These are phyloP conservation scores for Sebastes fasciatus DNA, from an alignment of 2,113 vertebrate species.

Conservation along the genomic window DNA sequence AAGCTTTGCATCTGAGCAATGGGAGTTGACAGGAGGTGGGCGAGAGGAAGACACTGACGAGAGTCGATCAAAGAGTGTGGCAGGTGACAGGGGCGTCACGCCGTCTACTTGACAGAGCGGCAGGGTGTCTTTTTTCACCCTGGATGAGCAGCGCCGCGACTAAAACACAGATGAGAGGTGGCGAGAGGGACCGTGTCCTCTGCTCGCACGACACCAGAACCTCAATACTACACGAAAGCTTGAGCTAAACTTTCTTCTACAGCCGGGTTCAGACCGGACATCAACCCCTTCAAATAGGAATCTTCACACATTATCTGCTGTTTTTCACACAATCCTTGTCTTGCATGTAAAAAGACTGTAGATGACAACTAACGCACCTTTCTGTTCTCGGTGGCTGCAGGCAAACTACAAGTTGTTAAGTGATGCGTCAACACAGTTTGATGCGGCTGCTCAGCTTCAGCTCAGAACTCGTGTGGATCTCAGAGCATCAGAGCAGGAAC, in stretches of 20 bases:
- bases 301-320: conserved; percentile 1
- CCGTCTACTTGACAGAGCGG: conserved; percentile 40
- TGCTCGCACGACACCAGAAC: background rate
- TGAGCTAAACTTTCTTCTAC: background rate
- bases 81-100: conserved; percentile 66
- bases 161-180: conserved; percentile 29
- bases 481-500: conserved; percentile 28
- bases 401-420: conserved; percentile 40
- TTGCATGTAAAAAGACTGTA: background rate
- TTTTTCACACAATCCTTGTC: background rate
- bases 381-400: conserved; percentile 44
- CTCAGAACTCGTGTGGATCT: conserved; percentile 16
- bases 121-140: conserved; percentile 43
- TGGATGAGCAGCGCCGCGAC: conserved; percentile 32
- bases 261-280: background rate
- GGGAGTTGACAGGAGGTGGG: conserved; percentile 67
- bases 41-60: conserved; percentile 48
- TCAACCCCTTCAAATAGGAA: background rate
- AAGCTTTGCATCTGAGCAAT: conserved; percentile 58
- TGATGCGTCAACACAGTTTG: conserved; percentile 30
- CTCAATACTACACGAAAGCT: background rate
- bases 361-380: conserved; percentile 35
- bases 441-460: conserved; percentile 22
- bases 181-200: background rate
- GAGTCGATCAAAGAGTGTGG: conserved; percentile 66